These are phyloP conservation scores for Saguinus oedipus DNA, from an alignment of 2,797 vertebrate genomes.

Conservation along the genomic window DNA sequence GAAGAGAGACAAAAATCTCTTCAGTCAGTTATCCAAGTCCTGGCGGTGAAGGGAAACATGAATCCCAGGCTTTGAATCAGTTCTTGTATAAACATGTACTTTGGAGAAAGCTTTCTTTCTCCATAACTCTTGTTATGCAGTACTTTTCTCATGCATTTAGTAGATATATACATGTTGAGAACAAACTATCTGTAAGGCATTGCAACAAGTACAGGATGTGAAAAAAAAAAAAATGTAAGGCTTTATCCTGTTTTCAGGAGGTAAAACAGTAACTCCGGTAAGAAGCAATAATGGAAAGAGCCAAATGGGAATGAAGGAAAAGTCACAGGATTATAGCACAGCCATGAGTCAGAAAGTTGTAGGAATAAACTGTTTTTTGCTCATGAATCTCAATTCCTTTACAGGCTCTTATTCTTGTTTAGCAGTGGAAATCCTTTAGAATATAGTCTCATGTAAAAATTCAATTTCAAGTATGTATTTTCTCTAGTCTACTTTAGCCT, in stretches of 20 bases:
- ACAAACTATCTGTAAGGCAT: not conserved
- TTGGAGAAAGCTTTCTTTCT: not conserved
- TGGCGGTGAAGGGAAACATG: not conserved
- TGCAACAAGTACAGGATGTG: not conserved
- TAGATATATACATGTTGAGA: not conserved
- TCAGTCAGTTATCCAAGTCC: not conserved
- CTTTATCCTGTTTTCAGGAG: not conserved
- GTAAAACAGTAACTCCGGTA: not conserved
- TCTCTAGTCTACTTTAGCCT: not conserved
- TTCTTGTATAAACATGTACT: not conserved
- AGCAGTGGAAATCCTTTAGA: not conserved
- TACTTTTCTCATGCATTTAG: not conserved
- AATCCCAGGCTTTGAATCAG: not conserved
- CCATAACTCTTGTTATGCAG: not conserved
- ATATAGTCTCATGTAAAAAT: not conserved
- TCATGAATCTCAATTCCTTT: not conserved
- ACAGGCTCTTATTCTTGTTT: not conserved
- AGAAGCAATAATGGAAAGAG: not conserved
- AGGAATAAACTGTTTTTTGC: not conserved
- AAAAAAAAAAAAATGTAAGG: not conserved
- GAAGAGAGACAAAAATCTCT: not conserved
- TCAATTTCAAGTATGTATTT: not conserved
- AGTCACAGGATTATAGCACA: not conserved
- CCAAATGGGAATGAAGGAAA: not conserved
- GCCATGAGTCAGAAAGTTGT: not conserved